These are phyloP conservation scores for Colossoma macropomum DNA, from an alignment of 2,113 vertebrate species.

Conservation along the genomic window DNA sequence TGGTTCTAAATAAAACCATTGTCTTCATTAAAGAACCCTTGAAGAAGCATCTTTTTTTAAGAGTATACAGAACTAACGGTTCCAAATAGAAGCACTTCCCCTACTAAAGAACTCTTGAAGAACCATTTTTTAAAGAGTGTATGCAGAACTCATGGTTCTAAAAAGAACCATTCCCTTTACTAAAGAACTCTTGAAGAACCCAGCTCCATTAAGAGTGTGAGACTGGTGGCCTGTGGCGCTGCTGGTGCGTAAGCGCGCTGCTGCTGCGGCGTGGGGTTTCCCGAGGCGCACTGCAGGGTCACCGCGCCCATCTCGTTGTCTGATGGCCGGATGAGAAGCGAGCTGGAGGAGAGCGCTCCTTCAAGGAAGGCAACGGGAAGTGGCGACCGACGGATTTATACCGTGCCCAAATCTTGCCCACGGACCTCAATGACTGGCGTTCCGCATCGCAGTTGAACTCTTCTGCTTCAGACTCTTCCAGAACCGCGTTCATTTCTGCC, in stretches of 20 bases:
- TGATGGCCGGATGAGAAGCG: slow-evolving; percentile 74
- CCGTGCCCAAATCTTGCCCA: neutral
- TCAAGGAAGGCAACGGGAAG: slow-evolving; percentile 61
- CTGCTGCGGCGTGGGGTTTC: slow-evolving; percentile 81
- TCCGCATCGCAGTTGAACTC: slow-evolving; percentile 28
- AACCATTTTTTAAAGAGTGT: too few species aligned
- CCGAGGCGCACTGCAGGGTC: slow-evolving; percentile 80
- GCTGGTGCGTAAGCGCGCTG: slow-evolving; percentile 43
- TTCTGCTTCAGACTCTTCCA: neutral
- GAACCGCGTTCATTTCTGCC: slow-evolving; percentile 30
- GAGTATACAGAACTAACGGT: too few species aligned
- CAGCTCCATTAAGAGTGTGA: neutral
- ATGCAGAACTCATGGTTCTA: too few species aligned
- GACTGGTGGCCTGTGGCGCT: neutral
- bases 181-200: too few species aligned
- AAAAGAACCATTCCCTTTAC: too few species aligned
- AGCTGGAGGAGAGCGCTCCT: slow-evolving; percentile 57
- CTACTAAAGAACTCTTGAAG: too few species aligned
- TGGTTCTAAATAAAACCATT: too few species aligned
- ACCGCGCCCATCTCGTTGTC: slow-evolving; percentile 83
- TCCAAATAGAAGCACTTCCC: too few species aligned
- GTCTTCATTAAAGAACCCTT: too few species aligned
- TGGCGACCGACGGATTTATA: slow-evolving; percentile 41
- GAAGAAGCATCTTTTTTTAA: too few species aligned
- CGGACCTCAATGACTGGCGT: slow-evolving; percentile 39